Evolutionary conservation across 1,140 invertebrate species (phyloP).

Genomic region (Bombus haemorrhoidalis): DNA sequence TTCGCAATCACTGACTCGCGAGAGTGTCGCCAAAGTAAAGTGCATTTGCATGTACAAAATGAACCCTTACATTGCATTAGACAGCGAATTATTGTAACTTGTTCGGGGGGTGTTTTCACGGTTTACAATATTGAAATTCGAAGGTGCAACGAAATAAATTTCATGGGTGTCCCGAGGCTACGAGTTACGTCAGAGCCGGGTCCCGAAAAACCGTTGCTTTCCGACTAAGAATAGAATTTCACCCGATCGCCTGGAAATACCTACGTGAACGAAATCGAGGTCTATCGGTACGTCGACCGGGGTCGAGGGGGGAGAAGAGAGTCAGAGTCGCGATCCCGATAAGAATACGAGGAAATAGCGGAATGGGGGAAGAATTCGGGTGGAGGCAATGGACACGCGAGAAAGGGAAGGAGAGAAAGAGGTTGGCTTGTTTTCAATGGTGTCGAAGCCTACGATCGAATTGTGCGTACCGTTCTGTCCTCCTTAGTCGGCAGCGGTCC

Average conservation of each 20-base stretch:
- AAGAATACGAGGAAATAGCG: constrained; percentile 18
- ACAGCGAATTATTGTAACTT: not conserved
- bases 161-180: too few relatives aligned
- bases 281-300: constrained; percentile 20
- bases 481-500: constrained; percentile 77
- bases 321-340: constrained; percentile 16
- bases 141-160: not conserved
- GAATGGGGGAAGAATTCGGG: constrained; percentile 53
- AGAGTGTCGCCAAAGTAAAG: not conserved
- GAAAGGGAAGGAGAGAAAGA: constrained; percentile 34
- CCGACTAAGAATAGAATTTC: constrained; percentile 36
- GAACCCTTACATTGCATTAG: not conserved
- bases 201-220: constrained; percentile 36
- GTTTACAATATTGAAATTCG: too few relatives aligned
- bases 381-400: constrained; percentile 37
- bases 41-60: not conserved
- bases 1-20: not conserved
- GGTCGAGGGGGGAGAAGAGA: constrained; percentile 11
- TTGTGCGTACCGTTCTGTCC: constrained; percentile 83
- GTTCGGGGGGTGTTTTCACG: not conserved
- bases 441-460: constrained; percentile 80
- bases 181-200: not conserved
- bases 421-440: constrained; percentile 79
- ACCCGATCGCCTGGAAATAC: constrained; percentile 16
- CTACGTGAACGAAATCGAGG: constrained; percentile 52